These are phyloP conservation scores for Acanthornis magna DNA, from an alignment of 2,797 vertebrate genomes.

Conservation along the genomic window DNA sequence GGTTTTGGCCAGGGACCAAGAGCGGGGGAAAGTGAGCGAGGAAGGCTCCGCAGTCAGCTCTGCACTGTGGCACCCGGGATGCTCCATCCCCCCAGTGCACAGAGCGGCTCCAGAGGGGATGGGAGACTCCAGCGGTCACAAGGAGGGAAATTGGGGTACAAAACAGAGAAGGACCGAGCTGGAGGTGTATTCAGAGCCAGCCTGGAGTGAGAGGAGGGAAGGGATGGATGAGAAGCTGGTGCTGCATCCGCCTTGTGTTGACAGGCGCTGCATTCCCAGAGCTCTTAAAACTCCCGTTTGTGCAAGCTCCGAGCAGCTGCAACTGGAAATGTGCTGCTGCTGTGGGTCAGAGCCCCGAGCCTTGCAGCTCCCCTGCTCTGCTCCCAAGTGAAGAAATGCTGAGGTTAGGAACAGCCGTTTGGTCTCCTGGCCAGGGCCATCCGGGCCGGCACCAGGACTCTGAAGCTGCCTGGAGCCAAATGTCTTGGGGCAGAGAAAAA, in stretches of 20 bases:
- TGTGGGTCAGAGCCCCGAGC: neutral
- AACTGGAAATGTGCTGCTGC: neutral
- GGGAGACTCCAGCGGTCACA: neutral
- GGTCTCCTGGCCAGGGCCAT: neutral
- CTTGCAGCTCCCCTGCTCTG: neutral
- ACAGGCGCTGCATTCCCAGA: neutral
- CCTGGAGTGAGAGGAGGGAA: neutral
- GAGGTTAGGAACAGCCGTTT: neutral
- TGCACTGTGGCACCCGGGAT: neutral
- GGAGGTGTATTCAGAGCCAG: rapidly evolving
- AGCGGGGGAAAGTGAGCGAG: neutral
- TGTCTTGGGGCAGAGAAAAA: neutral
- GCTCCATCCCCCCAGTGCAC: rapidly evolving
- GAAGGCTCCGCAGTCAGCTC: neutral
- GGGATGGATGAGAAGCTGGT: neutral
- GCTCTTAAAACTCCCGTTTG: neutral
- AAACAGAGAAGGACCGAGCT: neutral
- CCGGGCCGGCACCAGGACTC: neutral
- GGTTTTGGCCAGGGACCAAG: conserved; percentile 33
- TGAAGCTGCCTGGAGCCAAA: neutral
- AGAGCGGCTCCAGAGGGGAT: neutral
- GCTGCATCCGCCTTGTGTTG: rapidly evolving
- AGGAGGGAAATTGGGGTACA: neutral
- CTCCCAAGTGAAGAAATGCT: neutral
- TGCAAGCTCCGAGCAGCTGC: neutral